These are phyloP conservation scores for Premnoplex brunnescens DNA, from an alignment of 2,797 vertebrate genomes.

Conservation along the genomic window DNA sequence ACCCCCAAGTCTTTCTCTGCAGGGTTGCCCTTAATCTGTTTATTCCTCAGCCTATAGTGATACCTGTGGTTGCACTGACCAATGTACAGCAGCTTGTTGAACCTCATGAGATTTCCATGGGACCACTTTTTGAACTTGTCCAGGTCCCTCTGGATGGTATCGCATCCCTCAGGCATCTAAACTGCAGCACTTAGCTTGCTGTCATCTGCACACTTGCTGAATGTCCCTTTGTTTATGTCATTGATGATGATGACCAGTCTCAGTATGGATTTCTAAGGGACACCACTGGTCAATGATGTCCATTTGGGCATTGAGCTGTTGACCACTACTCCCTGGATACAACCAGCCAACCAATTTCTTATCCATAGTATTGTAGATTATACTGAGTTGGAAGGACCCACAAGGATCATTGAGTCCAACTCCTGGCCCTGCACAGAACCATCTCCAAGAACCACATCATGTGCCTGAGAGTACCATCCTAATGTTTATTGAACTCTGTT, in stretches of 20 bases:
- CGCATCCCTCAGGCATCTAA: neutral
- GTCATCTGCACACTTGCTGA: neutral
- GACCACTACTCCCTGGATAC: neutral
- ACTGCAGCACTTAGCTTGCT: neutral
- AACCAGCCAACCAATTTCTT: neutral
- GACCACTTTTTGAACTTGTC: neutral
- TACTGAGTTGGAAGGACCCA: neutral
- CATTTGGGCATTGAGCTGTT: neutral
- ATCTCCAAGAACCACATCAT: neutral
- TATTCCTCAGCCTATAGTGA: too few species aligned
- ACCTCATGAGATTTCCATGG: too few species aligned
- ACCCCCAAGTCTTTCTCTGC: too few species aligned
- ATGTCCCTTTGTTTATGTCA: neutral
- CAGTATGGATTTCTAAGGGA: neutral
- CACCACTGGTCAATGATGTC: neutral
- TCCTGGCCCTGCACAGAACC: neutral
- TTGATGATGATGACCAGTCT: neutral
- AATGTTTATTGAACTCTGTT: too few species aligned
- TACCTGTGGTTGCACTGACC: too few species aligned
- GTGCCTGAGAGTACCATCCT: neutral
- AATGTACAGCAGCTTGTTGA: too few species aligned
- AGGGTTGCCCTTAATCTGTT: too few species aligned
- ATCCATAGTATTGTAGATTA: too few species aligned
- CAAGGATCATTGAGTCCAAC: neutral
- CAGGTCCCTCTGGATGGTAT: neutral